Conservation (phyloP, 2,113 vertebrate genomes). For the Tragulus kanchil region DNA sequence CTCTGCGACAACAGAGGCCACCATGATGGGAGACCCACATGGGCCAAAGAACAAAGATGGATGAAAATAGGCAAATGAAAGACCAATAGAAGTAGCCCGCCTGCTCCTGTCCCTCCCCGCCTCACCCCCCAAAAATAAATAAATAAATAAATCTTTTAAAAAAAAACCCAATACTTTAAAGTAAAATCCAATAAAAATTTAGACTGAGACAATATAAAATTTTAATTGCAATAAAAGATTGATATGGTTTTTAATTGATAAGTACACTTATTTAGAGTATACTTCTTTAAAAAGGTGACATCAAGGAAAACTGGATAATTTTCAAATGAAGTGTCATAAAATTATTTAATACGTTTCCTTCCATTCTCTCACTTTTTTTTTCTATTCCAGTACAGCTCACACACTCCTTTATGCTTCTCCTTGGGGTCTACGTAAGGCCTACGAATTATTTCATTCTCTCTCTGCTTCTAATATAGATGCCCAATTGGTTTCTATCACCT, state of each 20-base stretch:
- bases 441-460: background rate
- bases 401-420: background rate
- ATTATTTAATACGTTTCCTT: background rate
- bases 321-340: background rate
- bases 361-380: background rate
- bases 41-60: no score
- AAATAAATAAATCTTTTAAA: no score
- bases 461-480: background rate
- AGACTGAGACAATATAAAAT: background rate
- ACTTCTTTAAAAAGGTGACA: background rate
- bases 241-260: constrained; percentile 28
- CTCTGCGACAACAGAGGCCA: no score
- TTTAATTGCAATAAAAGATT: background rate
- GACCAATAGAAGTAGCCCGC: no score
- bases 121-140: no score
- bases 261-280: background rate
- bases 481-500: background rate
- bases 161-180: background rate
- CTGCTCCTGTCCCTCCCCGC: no score
- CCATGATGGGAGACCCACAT: no score
- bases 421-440: background rate
- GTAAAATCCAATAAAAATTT: background rate
- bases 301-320: background rate
- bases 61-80: no score
- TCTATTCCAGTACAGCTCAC: background rate